A percentile compares a stretch with the other conserved stretches of the same genome.
phyloP scores from a whole-genome alignment of 1,140 invertebrate species.

The Holotrichia oblita region DNA sequence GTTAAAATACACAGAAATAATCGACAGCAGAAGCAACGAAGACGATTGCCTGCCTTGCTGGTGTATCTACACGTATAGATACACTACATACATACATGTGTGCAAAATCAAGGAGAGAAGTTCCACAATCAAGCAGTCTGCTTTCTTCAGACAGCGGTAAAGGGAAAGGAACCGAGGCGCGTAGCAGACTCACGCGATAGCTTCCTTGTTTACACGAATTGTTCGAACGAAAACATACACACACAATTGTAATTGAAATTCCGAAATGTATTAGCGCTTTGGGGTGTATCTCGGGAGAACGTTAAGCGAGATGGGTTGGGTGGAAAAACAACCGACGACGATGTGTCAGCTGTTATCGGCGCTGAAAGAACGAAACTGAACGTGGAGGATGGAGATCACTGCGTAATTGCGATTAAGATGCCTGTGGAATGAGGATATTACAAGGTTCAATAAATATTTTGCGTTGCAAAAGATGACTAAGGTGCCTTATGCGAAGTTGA shows the following conservation, averaged over 20 bases:
- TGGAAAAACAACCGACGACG: not conserved
- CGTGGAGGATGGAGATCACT: not conserved
- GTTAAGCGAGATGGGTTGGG: not conserved
- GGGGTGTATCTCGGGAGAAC: not conserved
- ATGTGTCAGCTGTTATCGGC: not conserved
- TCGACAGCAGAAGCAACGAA: not conserved
- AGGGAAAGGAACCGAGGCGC: not conserved
- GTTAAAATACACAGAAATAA: not conserved
- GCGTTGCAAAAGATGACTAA: too few species aligned
- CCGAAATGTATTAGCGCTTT: constrained; percentile 5
- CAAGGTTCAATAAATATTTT: too few species aligned
- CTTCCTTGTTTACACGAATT: not conserved
- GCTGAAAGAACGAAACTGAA: not conserved
- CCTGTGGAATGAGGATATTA: too few species aligned
- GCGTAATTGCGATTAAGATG: too few species aligned
- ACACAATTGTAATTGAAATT: constrained; percentile 14
- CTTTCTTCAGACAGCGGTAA: not conserved
- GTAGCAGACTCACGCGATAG: not conserved
- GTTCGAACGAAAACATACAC: not conserved
- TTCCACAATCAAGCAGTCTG: not conserved
- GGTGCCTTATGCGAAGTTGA: too few species aligned
- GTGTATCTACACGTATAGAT: not conserved
- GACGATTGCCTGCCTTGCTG: not conserved
- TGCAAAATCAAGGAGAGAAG: not conserved
- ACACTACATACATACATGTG: not conserved